Conservation (phyloP, 2,113 vertebrate genomes). For the Thymallus thymallus region DNA sequence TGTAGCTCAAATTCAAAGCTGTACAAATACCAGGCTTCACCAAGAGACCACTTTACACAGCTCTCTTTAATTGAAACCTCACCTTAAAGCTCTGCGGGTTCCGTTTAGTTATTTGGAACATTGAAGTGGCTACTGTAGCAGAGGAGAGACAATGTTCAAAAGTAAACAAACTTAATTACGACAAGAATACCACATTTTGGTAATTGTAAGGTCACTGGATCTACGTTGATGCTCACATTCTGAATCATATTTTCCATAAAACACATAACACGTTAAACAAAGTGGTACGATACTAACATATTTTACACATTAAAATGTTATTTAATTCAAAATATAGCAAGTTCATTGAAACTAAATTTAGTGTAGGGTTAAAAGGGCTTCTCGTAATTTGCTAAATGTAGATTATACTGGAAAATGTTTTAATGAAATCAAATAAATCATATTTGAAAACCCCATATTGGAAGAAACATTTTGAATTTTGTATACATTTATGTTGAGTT, state of each 20-base stretch:
- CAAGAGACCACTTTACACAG: slow-evolving; percentile 35
- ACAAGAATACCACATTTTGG: slow-evolving; percentile 70
- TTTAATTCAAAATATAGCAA: slow-evolving; percentile 9
- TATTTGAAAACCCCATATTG: neutral
- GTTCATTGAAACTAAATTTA: slow-evolving; percentile 23
- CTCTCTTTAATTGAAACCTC: slow-evolving; percentile 55
- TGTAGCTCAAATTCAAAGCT: slow-evolving; percentile 4
- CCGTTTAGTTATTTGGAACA: slow-evolving; percentile 60
- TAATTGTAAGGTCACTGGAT: slow-evolving; percentile 71
- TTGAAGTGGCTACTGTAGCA: slow-evolving; percentile 34
- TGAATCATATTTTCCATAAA: slow-evolving; percentile 43
- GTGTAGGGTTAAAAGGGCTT: slow-evolving; percentile 28
- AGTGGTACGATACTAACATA: slow-evolving; percentile 29
- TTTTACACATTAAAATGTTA: slow-evolving; percentile 44
- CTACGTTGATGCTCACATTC: slow-evolving; percentile 60
- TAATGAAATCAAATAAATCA: neutral
- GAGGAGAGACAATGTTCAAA: slow-evolving; percentile 44
- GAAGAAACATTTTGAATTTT: too few species aligned
- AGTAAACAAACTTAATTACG: slow-evolving; percentile 35
- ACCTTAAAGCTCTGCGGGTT: slow-evolving; percentile 66
- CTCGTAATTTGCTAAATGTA: slow-evolving; percentile 20
- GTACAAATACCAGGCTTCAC: slow-evolving; percentile 36
- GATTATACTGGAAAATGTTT: neutral
- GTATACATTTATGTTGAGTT: neutral
- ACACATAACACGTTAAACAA: slow-evolving; percentile 59